Base-by-base conservation (phyloP, 2,888 invertebrate genomes). In the Drosophila vallismaia region DNA sequence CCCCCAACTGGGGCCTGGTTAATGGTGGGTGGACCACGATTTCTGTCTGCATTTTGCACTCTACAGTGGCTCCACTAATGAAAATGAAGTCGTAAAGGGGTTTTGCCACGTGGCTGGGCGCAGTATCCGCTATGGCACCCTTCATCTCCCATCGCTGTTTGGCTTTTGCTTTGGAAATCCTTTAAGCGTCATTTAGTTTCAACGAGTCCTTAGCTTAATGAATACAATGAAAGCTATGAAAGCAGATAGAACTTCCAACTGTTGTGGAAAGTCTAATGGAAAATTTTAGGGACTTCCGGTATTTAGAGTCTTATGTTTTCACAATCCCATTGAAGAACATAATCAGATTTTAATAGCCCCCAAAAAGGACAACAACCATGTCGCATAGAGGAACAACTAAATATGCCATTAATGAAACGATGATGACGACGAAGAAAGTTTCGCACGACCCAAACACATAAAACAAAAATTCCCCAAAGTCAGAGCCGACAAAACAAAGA, bases 371-470 rank as follows among this genome's bases (percentile, higher is more conserved):
- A 48, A 45, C 33, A 38, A 36, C 19, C 19, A 42, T 24, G 10
- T n/a, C 5, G 51, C 40, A 64, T 73, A 77, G 53, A 71, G 40
- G 49, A 72, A 56, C 69, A 66, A 75, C 72, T 69, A 74, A 69
- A 79, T 74, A 62, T 73, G 76, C 59, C 84, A 80, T 84, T 78
- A 80, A 81, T 81, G 75, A 49, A 67, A 68, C 45, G 70, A 52
- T 70, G 71, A 52, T 56, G 73, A 59, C 66, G 42, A 46, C 49
- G 63, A 69, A 54, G 60, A 76, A 84, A 81, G 64, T 73, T 83
- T 70, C 64, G 63, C 74, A 76, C 76, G 76, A 62, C 81, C 78
- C 68, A 84, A 84, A 84, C 70, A 81, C 79, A 84, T 81, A 68
- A 84, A 84, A 81, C 76, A 81, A 76, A 82, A 79, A 71, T 48